These are phyloP conservation scores for Euphonia xanthogaster DNA, from an alignment of 2,797 vertebrate genomes.

Conservation along the genomic window DNA sequence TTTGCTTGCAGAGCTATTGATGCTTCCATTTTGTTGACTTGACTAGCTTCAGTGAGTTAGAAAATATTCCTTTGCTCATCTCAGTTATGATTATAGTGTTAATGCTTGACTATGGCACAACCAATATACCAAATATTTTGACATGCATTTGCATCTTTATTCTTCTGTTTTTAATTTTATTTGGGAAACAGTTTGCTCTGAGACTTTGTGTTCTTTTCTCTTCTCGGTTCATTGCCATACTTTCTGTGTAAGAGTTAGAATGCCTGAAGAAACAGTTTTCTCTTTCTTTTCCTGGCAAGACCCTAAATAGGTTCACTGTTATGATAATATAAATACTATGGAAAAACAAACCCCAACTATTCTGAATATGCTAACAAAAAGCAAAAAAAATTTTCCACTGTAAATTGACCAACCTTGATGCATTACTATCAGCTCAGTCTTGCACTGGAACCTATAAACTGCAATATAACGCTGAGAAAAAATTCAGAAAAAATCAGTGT, in stretches of 20 bases:
- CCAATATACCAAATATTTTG: background rate
- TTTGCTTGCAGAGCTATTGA: background rate
- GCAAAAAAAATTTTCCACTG: background rate
- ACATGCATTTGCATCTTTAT: background rate
- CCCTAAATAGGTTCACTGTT: accelerated
- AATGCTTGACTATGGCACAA: background rate
- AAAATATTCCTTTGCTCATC: background rate
- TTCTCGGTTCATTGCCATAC: background rate
- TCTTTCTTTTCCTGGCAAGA: background rate
- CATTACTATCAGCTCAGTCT: background rate
- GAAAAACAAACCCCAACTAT: background rate
- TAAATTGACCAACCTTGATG: background rate
- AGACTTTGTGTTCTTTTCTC: background rate
- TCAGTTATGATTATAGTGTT: background rate
- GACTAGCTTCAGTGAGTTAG: background rate
- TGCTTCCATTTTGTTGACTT: background rate
- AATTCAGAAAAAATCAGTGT: background rate
- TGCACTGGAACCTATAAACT: background rate
- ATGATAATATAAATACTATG: background rate
- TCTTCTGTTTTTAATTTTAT: background rate
- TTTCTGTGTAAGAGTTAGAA: background rate
- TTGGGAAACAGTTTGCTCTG: background rate
- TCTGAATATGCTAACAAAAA: background rate
- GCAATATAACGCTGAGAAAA: background rate
- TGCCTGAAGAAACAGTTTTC: background rate